Evolutionary conservation across 1,140 invertebrate genomes (phyloP), one percentile per base, ranked within the genome.

Genomic region (Lordiphosa collinella): DNA sequence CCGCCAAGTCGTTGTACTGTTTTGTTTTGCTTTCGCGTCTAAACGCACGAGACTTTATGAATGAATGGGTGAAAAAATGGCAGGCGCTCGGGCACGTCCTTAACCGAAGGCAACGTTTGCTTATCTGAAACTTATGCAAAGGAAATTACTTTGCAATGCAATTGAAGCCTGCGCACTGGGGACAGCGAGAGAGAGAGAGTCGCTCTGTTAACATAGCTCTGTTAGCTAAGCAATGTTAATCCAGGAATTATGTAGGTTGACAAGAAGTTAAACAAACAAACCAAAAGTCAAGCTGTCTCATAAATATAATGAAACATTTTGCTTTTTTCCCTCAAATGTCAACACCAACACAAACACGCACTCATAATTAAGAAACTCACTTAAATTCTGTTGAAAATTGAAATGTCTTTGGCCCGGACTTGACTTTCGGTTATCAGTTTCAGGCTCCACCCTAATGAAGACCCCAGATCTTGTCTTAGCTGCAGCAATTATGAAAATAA

Each of bases 211-310:
- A 64, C 50, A 72, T 50, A n/a, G 36, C 36, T 14, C 59, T 48
- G 52, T 56, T 55, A 56, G 25, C 16, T 16, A 49, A 16, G 36
- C 25, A 40, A 16, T 55, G 51, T 47, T 56, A 56, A 48, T 14
- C n/a, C 4, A 10, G 32, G 22, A 63, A 51, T 58, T 67, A 67
- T 80, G 60, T 80, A 59, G 66, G 60, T 72, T 72, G 76, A 72
- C 67, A 78, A 69, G 68, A 72, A 82, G 68, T 82, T 85, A 82
- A 85, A 64, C 51, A 82, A 82, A 64, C 56, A 82, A 82, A 82
- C 78, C 78, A 84, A 82, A 84, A 84, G 78, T 84, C 78, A 82
- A 78, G 73, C 72, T 72, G 53, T 59, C 64, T 59, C 68, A 55
- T 55, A 50, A 62, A 68, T 75, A 66, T 67, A 67, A 62, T 74